Evolutionary conservation across 2,888 invertebrate genomes (phyloP).

Genomic region (Herminia tarsipennalis): DNA sequence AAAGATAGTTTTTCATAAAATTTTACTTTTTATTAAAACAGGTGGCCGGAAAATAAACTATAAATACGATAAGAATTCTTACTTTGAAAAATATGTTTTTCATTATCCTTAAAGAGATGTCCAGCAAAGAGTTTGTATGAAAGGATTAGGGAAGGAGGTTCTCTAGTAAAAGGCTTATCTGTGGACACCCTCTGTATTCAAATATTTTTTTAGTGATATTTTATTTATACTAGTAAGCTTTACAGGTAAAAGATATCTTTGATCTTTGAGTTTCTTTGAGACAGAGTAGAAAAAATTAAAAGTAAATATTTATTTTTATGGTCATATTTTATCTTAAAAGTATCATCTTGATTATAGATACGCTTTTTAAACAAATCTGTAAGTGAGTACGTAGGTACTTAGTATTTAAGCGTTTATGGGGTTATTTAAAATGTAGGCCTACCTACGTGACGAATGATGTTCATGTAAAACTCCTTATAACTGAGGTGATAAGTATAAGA

Average conservation of each 20-base stretch:
- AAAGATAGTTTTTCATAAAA: too few species aligned
- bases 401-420: too few species aligned
- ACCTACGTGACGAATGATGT: too few species aligned
- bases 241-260: constrained; percentile 62
- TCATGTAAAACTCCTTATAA: too few species aligned
- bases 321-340: not conserved
- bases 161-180: constrained; percentile 67
- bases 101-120: constrained; percentile 59
- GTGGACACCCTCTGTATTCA: constrained; percentile 66
- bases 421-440: too few species aligned
- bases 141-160: constrained; percentile 61
- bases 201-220: constrained; percentile 81
- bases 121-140: constrained; percentile 72
- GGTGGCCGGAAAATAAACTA: not conserved
- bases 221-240: constrained; percentile 67
- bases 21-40: not conserved
- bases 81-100: constrained; percentile 20
- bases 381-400: too few species aligned
- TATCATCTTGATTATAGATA: too few species aligned
- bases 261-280: constrained; percentile 59
- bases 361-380: too few species aligned
- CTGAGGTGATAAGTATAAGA: too few species aligned
- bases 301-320: constrained; percentile 39
- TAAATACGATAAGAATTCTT: constrained; percentile 10
- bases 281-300: constrained; percentile 31